These are phyloP conservation scores for Cherax quadricarinatus DNA, from an alignment of 1,140 invertebrate species.

Conservation along the genomic window DNA sequence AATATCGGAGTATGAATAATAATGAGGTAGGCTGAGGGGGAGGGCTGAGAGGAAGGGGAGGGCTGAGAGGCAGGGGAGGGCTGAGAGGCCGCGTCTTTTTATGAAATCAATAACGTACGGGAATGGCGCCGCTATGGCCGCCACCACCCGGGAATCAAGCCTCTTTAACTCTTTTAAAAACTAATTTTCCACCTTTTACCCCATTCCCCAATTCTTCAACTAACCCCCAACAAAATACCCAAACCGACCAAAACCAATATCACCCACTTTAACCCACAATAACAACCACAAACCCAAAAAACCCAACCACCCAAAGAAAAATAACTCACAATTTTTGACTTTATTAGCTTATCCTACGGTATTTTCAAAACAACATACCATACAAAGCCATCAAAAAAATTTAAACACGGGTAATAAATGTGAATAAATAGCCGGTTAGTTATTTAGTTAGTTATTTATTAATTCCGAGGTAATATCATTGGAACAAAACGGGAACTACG, in stretches of 20 bases:
- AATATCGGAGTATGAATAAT: slow-evolving; percentile 55
- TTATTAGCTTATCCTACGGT: no score
- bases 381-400: no score
- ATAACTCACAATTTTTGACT: no score
- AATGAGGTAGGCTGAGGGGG: slow-evolving; percentile 65
- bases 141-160: slow-evolving; percentile 55
- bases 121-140: slow-evolving; percentile 73
- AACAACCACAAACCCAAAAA: no score
- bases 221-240: neutral
- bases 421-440: no score
- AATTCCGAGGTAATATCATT: slow-evolving; percentile 66
- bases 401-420: no score
- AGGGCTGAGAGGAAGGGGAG: slow-evolving; percentile 37
- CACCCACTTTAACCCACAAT: neutral
- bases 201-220: neutral
- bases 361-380: no score
- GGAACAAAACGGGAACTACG: slow-evolving; percentile 72
- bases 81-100: slow-evolving; percentile 73
- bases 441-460: neutral
- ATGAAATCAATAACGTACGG: slow-evolving; percentile 74
- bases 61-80: slow-evolving; percentile 32
- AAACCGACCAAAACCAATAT: neutral
- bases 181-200: neutral
- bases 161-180: slow-evolving; percentile 60
- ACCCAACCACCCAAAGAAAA: no score